Conservation (phyloP, 1,140 invertebrate genomes). For the Drosophila miranda region DNA sequence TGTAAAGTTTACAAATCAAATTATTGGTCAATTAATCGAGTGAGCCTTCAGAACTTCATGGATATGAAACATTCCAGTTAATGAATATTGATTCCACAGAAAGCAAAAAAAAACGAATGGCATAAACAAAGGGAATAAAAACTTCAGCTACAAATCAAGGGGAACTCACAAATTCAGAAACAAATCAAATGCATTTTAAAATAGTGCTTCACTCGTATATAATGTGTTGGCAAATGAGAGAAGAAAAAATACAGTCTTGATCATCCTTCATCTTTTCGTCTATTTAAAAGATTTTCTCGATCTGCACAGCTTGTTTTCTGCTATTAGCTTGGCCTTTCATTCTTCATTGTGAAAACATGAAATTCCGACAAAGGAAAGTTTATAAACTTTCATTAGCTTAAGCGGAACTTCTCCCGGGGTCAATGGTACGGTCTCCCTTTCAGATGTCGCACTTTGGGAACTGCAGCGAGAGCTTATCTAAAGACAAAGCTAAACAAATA, state of each 20-base stretch:
- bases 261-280: no score
- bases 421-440: no score
- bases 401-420: no score
- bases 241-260: no score
- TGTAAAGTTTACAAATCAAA: constrained; percentile 60
- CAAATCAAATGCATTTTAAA: constrained; percentile 46
- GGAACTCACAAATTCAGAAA: not conserved
- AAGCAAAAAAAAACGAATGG: constrained; percentile 16
- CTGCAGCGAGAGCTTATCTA: constrained; percentile 20
- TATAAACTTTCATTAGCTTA: not conserved
- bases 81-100: constrained; percentile 36
- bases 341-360: no score
- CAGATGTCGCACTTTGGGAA: constrained; percentile 21
- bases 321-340: no score
- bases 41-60: constrained; percentile 14
- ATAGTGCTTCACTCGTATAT: not conserved
- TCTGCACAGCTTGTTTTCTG: no score
- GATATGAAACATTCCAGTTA: constrained; percentile 29
- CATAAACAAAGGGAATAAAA: constrained; percentile 30
- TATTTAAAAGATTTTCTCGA: no score
- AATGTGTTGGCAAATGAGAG: no score
- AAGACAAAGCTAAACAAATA: constrained; percentile 32
- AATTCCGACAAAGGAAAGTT: not conserved
- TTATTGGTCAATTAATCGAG: constrained; percentile 68
- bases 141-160: constrained; percentile 18